phyloP scores from a whole-genome alignment of 2,888 invertebrate genomes.

The Teinopalpus imperialis region DNA sequence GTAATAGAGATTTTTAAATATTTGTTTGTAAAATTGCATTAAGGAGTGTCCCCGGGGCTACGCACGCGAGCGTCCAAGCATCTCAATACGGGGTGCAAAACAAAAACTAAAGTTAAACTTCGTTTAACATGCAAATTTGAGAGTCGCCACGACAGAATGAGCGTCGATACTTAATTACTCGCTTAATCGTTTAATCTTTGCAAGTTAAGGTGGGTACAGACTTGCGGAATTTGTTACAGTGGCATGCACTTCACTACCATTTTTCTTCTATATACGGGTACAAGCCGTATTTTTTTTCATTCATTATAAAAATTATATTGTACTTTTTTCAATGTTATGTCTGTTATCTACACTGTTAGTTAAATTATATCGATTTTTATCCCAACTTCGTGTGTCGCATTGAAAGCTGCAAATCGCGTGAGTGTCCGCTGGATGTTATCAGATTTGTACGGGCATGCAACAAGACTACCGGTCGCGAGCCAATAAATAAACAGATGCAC shows the following conservation, averaged over 20 bases:
- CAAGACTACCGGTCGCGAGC: conserved; percentile 47
- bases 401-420: conserved; percentile 52
- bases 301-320: background rate
- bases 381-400: conserved; percentile 31
- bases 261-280: no score
- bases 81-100: conserved; percentile 76
- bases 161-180: conserved; percentile 81
- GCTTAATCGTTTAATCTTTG: conserved; percentile 77
- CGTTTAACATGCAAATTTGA: conserved; percentile 83
- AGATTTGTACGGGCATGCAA: conserved; percentile 57
- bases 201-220: conserved; percentile 59
- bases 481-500: conserved; percentile 51
- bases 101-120: conserved; percentile 74
- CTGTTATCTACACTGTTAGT: conserved; percentile 2
- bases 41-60: conserved; percentile 54
- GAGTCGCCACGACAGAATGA: conserved; percentile 77
- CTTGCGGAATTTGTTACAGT: conserved; percentile 42
- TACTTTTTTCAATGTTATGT: background rate
- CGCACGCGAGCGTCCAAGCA: conserved; percentile 63
- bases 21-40: background rate
- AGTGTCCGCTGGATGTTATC: conserved; percentile 47
- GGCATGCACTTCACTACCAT: background rate
- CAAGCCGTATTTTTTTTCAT: background rate
- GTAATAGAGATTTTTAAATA: conserved; percentile 31
- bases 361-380: background rate